phyloP scores from a whole-genome alignment of 2,797 vertebrate species.

The Cygnus olor region DNA sequence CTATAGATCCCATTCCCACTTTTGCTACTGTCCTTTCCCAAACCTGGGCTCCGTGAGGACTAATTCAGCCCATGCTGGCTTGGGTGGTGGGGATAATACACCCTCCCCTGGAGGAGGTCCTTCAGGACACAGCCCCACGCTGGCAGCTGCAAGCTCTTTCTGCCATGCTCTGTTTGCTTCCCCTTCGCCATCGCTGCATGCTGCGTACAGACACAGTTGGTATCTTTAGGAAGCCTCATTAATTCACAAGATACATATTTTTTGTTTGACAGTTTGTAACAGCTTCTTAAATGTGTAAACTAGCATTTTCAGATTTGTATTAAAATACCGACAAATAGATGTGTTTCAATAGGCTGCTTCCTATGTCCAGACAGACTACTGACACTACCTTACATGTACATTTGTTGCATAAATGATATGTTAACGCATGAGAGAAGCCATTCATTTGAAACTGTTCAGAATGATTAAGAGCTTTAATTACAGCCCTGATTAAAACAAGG shows the following conservation, averaged over 20 bases:
- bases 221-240: constrained; percentile 61
- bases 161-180: not conserved
- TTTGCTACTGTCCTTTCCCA: not conserved
- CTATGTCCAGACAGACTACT: constrained; percentile 57
- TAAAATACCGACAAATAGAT: constrained; percentile 63
- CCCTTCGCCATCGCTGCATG: not conserved
- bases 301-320: constrained; percentile 72
- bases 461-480: constrained; percentile 74
- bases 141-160: not conserved
- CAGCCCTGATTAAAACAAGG: constrained; percentile 62
- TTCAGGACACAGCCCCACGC: not conserved
- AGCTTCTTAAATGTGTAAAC: constrained; percentile 75
- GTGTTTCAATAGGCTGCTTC: constrained; percentile 66
- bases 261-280: constrained; percentile 41
- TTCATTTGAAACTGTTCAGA: constrained; percentile 69
- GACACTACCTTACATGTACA: constrained; percentile 14
- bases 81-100: not conserved
- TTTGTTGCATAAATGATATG: constrained; percentile 40
- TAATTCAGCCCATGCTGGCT: not conserved
- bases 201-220: not conserved
- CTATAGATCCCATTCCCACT: not conserved
- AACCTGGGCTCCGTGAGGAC: not conserved
- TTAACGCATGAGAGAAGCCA: constrained; percentile 66
- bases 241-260: constrained; percentile 39
- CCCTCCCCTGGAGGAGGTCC: not conserved